phyloP scores from a whole-genome alignment of 2,113 vertebrate species.

The Glaucomys volans region DNA sequence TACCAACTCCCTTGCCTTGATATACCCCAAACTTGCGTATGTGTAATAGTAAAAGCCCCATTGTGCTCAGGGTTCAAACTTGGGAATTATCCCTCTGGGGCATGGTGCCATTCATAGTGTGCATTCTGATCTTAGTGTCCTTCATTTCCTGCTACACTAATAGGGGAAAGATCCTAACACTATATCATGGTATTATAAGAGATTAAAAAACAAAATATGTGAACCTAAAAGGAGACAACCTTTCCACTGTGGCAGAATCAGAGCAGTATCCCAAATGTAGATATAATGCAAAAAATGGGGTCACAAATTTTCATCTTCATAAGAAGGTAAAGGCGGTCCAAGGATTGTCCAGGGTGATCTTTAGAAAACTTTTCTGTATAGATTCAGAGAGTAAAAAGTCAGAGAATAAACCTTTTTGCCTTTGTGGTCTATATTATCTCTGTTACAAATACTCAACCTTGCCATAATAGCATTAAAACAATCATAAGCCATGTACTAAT shows the following conservation, averaged over 20 bases:
- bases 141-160: background rate
- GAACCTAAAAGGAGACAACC: background rate
- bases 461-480: background rate
- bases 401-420: background rate
- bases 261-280: background rate
- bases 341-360: background rate
- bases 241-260: slow-evolving; percentile 7
- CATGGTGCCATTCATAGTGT: no score
- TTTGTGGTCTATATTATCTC: background rate
- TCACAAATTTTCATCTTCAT: background rate
- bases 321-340: background rate
- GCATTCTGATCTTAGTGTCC: no score
- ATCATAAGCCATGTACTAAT: background rate
- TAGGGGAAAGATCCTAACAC: slow-evolving; percentile 1
- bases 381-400: background rate
- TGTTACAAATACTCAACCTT: slow-evolving; percentile 16
- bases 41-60: no score
- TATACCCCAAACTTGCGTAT: no score
- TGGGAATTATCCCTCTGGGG: no score
- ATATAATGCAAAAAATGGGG: background rate
- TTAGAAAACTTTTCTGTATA: background rate
- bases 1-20: no score
- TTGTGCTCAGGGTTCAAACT: no score
- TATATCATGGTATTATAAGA: background rate
- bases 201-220: background rate